Evolutionary conservation across 2,888 invertebrate species (phyloP), one percentile per base, ranked within the genome.

Genomic region (Tryphoninae sp.): DNA sequence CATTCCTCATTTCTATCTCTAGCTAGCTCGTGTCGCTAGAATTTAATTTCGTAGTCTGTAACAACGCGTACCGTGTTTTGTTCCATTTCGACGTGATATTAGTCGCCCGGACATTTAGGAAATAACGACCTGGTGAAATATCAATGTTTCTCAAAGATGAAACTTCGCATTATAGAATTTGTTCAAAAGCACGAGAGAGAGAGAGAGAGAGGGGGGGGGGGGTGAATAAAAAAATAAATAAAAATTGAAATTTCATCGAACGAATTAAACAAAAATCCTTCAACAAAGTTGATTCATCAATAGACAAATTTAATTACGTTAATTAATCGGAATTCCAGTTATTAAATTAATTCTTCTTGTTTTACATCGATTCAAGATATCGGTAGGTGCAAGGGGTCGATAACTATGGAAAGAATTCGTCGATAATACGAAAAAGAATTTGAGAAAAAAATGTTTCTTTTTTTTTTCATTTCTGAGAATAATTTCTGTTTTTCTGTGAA

Each of bases 1-100:
- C 42, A 64, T 64, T 23, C 59, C 71, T 23, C 76, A 40, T 69
- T 68, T 40, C 33, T 33, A 62, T 55, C 62, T 65, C 53, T 11
- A 33, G 7, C 49, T n/a, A 2, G 7, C 49, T 19, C 33, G 40
- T 19, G 26, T 79, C 59, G 7, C 53, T 74, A 33, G 11, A 59
- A 67, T 49, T 59, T 59, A 33, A 59, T 75, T 59, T 22, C n/a
- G n/a, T 55, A 58, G 13, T 33, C 33, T 6, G 4, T 33, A 6
- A 33, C 33, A 51, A 51, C 49, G 49, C 0, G n/a, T 6, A 49
- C 6, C 33, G 4, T 11, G n/a, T n/a, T n/a, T n/a, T 51, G n/a
- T 51, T 51, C 51, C 51, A 51, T 51, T 51, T 51, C 51, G n/a
- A 51, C 4, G 51, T 13, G 51, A 51, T 51, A 51, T 51, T 51